Percentiles rank a stretch among this genome's conserved stretches.
These are phyloP conservation scores for Semaprochilodus insignis DNA, from an alignment of 2,797 vertebrate genomes.

Conservation along the genomic window DNA sequence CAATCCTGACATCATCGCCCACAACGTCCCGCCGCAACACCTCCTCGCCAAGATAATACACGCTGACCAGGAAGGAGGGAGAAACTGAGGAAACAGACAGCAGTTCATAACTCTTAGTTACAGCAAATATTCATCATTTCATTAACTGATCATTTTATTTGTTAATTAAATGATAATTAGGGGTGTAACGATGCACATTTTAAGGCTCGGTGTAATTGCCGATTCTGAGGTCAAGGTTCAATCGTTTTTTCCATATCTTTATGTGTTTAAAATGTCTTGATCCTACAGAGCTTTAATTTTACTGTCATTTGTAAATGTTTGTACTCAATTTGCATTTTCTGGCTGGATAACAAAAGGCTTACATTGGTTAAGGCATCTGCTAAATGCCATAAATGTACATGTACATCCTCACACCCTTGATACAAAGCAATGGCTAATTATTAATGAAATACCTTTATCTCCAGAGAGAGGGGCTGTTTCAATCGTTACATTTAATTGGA, in stretches of 20 bases:
- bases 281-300: no score
- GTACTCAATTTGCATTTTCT: no score
- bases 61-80: slow-evolving; percentile 77
- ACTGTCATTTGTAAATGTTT: no score
- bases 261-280: no score
- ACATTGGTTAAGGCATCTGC: neutral
- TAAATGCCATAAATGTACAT: neutral
- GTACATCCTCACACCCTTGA: neutral
- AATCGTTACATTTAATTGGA: slow-evolving; percentile 75
- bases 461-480: slow-evolving; percentile 62
- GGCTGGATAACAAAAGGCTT: no score
- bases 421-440: neutral
- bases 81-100: slow-evolving; percentile 62
- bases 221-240: no score
- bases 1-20: slow-evolving; percentile 75
- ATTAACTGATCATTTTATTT: neutral
- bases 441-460: slow-evolving; percentile 55
- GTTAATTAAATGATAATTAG: neutral
- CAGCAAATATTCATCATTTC: neutral
- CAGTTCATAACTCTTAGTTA: neutral
- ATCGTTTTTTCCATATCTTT: no score
- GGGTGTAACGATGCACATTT: no score
- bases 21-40: slow-evolving; percentile 71
- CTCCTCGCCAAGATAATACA: slow-evolving; percentile 80
- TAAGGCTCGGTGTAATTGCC: no score